These are phyloP conservation scores for Sialia sialis DNA, from an alignment of 2,113 vertebrate species.

Conservation along the genomic window DNA sequence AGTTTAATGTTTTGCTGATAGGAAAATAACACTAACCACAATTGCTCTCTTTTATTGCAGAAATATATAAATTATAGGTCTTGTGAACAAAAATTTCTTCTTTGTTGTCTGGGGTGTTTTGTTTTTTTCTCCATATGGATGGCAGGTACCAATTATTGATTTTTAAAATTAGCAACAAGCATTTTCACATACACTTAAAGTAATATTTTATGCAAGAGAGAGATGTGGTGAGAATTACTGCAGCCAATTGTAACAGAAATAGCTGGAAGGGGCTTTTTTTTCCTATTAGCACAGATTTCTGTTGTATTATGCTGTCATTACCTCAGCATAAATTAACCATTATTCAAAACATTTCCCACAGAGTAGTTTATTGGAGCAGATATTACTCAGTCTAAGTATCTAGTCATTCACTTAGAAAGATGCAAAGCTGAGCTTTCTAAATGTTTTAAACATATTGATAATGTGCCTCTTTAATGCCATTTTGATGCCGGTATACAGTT, in stretches of 20 bases:
- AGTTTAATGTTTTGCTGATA: not conserved
- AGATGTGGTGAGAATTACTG: constrained; percentile 44
- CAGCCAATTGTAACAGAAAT: constrained; percentile 56
- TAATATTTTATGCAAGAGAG: constrained; percentile 51
- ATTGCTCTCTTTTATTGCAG: constrained; percentile 11
- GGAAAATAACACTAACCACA: not conserved
- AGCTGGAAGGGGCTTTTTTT: constrained; percentile 63
- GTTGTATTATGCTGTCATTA: constrained; percentile 60
- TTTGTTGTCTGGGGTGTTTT: not conserved
- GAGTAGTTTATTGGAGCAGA: constrained; percentile 45
- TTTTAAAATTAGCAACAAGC: constrained; percentile 67
- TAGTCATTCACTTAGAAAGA: constrained; percentile 49
- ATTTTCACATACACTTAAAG: constrained; percentile 35
- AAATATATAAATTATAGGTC: constrained; percentile 12
- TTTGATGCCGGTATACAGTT: constrained; percentile 45
- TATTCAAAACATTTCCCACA: constrained; percentile 59
- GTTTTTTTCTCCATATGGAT: constrained; percentile 43
- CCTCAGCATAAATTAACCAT: constrained; percentile 70
- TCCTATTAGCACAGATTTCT: constrained; percentile 62
- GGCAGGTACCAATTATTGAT: constrained; percentile 61
- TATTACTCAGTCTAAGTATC: constrained; percentile 55
- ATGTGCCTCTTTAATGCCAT: constrained; percentile 58
- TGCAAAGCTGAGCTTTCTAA: constrained; percentile 52
- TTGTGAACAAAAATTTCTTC: not conserved
- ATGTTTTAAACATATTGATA: constrained; percentile 69